These are phyloP conservation scores for Melanostoma scalare DNA, from an alignment of 2,888 invertebrate genomes.

Conservation along the genomic window DNA sequence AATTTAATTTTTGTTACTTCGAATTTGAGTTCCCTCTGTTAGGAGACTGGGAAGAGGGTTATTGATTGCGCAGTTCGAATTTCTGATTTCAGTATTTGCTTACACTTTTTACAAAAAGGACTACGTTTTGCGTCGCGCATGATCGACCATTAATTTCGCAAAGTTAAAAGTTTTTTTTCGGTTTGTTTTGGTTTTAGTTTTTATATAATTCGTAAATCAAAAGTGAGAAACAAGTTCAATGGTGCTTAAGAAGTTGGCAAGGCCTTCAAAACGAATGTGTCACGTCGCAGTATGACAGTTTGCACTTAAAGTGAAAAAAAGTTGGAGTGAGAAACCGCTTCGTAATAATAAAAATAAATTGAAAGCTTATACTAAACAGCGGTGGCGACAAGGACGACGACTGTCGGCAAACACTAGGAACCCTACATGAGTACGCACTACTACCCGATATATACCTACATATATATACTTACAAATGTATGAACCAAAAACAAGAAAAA, in stretches of 20 bases:
- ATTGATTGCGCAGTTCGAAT: slow-evolving; percentile 65
- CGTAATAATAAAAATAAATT: slow-evolving; percentile 70
- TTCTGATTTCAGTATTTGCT: slow-evolving; percentile 79
- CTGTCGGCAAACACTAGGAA: slow-evolving; percentile 57
- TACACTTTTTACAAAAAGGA: slow-evolving; percentile 80
- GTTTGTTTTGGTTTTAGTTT: slow-evolving; percentile 9
- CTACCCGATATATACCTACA: slow-evolving; percentile 39
- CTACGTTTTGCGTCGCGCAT: slow-evolving; percentile 75
- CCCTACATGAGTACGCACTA: slow-evolving; percentile 67
- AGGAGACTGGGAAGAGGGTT: slow-evolving; percentile 37
- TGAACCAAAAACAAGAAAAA: not conserved
- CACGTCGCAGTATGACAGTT: slow-evolving; percentile 49
- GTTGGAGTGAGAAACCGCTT: slow-evolving; percentile 24
- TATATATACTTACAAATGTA: not conserved
- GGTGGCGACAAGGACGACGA: slow-evolving; percentile 34
- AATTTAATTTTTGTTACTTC: slow-evolving; percentile 44
- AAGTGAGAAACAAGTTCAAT: slow-evolving; percentile 9
- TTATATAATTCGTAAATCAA: not conserved
- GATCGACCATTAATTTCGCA: slow-evolving; percentile 42
- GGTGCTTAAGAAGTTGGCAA: slow-evolving; percentile 41
- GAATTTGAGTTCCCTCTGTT: slow-evolving; percentile 2
- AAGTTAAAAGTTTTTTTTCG: slow-evolving; percentile 22
- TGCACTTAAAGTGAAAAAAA: slow-evolving; percentile 53
- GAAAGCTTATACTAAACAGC: slow-evolving; percentile 57
- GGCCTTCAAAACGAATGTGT: slow-evolving; percentile 17